A percentile compares a stretch with the other conserved stretches of the same genome.
phyloP scores from a whole-genome alignment of 2,113 vertebrate genomes.

The Chroicocephalus ridibundus region DNA sequence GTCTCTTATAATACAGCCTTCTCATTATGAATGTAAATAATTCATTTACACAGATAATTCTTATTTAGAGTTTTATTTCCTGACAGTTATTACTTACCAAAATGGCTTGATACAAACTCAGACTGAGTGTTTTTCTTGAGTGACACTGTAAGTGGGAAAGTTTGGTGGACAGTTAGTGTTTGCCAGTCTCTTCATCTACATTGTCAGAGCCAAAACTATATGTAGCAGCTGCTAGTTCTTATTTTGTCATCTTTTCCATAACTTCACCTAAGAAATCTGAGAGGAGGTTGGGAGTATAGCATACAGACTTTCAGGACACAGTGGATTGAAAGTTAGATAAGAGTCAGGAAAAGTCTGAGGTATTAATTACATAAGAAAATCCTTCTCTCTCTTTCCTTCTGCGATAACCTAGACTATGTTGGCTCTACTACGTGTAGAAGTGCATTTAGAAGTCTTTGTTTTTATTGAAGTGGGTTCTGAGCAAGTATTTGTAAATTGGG shows the following conservation, averaged over 20 bases:
- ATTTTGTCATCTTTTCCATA: neutral
- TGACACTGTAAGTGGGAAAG: neutral
- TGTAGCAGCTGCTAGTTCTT: neutral
- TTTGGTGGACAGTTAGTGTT: neutral
- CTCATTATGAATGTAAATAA: neutral
- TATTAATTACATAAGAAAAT: neutral
- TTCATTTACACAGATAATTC: neutral
- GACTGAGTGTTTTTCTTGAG: neutral
- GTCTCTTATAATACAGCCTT: neutral
- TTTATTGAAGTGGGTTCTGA: neutral
- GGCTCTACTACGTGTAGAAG: neutral
- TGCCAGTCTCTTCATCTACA: neutral
- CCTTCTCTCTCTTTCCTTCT: neutral
- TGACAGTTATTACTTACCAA: neutral
- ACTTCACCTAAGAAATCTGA: neutral
- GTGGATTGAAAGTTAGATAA: neutral
- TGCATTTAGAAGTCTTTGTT: neutral
- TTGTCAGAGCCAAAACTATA: neutral
- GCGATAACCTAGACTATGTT: neutral
- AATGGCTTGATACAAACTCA: neutral
- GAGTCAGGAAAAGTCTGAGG: neutral
- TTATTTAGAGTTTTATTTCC: neutral
- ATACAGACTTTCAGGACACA: neutral
- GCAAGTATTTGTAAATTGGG: neutral
- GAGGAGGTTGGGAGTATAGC: neutral